Conservation (phyloP, 2,888 invertebrate species). For the Diadromus collaris region DNA sequence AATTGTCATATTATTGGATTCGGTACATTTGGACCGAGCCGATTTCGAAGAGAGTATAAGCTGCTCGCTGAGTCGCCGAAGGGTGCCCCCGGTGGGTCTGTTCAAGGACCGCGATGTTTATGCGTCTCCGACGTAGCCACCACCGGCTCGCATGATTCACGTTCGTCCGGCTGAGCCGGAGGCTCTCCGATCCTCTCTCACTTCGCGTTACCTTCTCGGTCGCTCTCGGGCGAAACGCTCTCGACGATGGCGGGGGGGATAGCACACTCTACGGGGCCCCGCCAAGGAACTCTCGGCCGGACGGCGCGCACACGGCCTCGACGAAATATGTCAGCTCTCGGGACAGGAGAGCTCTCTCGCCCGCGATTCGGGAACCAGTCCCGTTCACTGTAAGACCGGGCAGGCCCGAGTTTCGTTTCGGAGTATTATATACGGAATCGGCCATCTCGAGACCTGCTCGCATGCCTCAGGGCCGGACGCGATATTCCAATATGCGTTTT, state of each 20-base stretch:
- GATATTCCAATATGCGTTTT: constrained; percentile 17
- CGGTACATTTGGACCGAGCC: constrained; percentile 10
- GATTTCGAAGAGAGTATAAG: constrained; percentile 18
- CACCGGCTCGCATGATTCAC: constrained; percentile 43
- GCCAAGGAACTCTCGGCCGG: constrained; percentile 34
- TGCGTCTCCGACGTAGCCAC: constrained; percentile 40
- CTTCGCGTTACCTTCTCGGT: constrained; percentile 7
- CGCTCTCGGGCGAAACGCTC: constrained; percentile 41
- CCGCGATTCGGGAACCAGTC: constrained; percentile 60
- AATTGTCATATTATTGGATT: constrained; percentile 24
- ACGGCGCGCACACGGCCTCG: constrained; percentile 54
- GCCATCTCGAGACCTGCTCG: constrained; percentile 32
- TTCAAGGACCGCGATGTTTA: constrained; percentile 43
- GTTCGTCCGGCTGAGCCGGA: constrained; percentile 19
- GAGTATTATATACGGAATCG: neutral
- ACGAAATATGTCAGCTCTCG: constrained; percentile 63
- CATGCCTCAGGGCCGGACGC: constrained; percentile 52
- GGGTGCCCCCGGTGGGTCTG: constrained; percentile 40
- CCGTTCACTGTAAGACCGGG: constrained; percentile 31
- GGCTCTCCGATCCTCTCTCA: constrained; percentile 3
- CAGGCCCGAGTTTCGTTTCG: constrained; percentile 42
- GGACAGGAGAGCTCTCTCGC: constrained; percentile 41
- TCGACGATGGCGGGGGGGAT: constrained; percentile 26
- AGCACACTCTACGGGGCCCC: constrained; percentile 24
- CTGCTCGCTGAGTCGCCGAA: constrained; percentile 32